Conservation (phyloP, 2,797 vertebrate genomes). For the Hydrocynus forskahlii region DNA sequence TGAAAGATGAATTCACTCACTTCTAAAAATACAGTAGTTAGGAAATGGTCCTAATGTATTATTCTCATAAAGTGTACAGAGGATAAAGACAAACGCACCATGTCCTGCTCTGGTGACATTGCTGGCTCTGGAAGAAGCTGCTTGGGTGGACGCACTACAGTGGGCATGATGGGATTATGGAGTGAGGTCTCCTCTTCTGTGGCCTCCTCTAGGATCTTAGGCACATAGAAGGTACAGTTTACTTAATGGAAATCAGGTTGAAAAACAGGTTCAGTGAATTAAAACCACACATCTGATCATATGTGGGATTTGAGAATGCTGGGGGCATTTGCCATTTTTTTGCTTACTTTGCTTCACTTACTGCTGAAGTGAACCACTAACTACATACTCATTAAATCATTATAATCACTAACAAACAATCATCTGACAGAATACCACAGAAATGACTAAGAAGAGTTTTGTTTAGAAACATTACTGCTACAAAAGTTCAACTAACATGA, state of each 20-base stretch:
- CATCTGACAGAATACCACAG: not conserved
- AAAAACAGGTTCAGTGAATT: not conserved
- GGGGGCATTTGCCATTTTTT: not conserved
- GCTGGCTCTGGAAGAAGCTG: slow-evolving; percentile 83
- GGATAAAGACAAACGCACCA: slow-evolving; percentile 76
- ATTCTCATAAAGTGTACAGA: not conserved
- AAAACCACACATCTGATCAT: not conserved
- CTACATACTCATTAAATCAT: too few relatives aligned
- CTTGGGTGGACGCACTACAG: slow-evolving; percentile 93
- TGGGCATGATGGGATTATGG: slow-evolving; percentile 96
- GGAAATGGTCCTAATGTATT: not conserved
- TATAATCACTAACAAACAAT: too few relatives aligned
- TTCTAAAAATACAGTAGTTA: not conserved
- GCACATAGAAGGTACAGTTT: not conserved
- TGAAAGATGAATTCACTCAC: not conserved
- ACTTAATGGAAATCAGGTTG: not conserved
- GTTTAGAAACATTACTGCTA: not conserved
- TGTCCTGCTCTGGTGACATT: slow-evolving; percentile 81
- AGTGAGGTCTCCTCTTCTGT: slow-evolving; percentile 97
- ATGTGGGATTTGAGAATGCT: too few relatives aligned
- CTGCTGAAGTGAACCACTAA: not conserved
- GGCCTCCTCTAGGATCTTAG: slow-evolving; percentile 92
- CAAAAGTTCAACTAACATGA: not conserved
- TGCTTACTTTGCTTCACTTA: not conserved
- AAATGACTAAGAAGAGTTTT: not conserved